Conservation (phyloP, 2,888 invertebrate genomes). For the Fragum fragum region DNA sequence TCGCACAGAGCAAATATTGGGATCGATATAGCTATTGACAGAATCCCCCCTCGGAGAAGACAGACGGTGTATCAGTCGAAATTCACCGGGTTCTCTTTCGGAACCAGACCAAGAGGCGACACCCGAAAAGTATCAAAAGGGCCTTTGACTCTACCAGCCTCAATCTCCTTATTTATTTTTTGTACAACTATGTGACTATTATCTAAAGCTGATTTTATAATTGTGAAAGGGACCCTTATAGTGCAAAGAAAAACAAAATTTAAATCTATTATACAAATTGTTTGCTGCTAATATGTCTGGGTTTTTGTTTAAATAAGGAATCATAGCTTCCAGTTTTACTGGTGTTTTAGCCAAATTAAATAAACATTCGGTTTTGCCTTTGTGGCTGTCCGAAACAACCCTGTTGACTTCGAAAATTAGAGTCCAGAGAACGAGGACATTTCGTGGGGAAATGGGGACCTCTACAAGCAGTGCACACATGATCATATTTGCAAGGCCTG, state of each 20-base stretch:
- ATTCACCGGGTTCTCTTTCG: constrained; percentile 17
- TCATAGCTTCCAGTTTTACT: background rate
- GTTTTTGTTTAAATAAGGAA: background rate
- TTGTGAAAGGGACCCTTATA: background rate
- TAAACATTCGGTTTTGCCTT: background rate
- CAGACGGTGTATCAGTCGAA: constrained; percentile 14
- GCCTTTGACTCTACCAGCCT: too few species aligned
- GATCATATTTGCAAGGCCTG: background rate
- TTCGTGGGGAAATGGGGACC: background rate
- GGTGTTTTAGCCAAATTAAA: constrained; percentile 13
- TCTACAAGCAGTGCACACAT: constrained; percentile 16
- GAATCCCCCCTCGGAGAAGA: constrained; percentile 29
- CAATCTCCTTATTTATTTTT: too few species aligned
- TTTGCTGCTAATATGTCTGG: constrained; percentile 8
- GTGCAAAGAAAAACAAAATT: background rate
- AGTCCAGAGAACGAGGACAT: constrained; percentile 5
- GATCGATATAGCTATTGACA: constrained; percentile 12
- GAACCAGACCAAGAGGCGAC: constrained; percentile 20
- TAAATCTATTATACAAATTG: constrained; percentile 8
- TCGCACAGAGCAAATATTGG: constrained; percentile 23
- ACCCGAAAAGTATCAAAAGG: too few species aligned
- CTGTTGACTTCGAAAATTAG: constrained; percentile 2
- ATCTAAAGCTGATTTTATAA: constrained; percentile 5
- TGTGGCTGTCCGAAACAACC: too few species aligned
- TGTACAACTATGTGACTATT: too few species aligned